phyloP scores from a whole-genome alignment of 2,113 vertebrate genomes.

The Malurus elegans region DNA sequence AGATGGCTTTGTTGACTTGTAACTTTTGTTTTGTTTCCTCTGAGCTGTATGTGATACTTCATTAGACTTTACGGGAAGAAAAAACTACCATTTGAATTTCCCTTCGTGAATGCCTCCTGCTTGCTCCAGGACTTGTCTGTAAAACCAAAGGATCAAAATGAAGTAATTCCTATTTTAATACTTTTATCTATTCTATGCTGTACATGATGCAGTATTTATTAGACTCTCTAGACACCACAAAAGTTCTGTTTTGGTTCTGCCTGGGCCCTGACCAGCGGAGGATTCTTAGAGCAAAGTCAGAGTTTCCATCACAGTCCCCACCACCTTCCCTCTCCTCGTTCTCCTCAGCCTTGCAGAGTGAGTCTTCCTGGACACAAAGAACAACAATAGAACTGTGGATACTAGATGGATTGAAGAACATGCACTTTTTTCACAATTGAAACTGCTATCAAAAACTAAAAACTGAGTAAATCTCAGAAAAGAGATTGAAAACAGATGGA shows the following conservation, averaged over 20 bases:
- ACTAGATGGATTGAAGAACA: background rate
- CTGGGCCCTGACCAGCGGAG: background rate
- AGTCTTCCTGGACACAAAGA: rapidly evolving
- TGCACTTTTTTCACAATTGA: background rate
- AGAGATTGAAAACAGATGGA: background rate
- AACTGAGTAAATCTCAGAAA: background rate
- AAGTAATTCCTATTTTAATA: background rate
- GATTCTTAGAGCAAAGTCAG: background rate
- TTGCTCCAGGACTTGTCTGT: background rate
- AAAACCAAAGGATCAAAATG: background rate
- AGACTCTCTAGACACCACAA: background rate
- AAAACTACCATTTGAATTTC: background rate
- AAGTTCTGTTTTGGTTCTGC: background rate
- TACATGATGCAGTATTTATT: background rate
- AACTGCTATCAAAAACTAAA: background rate
- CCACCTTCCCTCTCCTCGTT: background rate
- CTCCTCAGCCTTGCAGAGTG: background rate
- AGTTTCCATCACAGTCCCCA: background rate
- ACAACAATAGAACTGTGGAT: background rate
- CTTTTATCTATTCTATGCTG: background rate
- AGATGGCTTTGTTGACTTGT: background rate
- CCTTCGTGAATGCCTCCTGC: background rate
- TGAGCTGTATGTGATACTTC: background rate
- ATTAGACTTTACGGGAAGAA: background rate
- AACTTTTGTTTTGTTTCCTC: background rate